Evolutionary conservation across 2,888 invertebrate species (phyloP), one percentile per base, ranked within the genome.

Genomic region (Plutella xylostella): DNA sequence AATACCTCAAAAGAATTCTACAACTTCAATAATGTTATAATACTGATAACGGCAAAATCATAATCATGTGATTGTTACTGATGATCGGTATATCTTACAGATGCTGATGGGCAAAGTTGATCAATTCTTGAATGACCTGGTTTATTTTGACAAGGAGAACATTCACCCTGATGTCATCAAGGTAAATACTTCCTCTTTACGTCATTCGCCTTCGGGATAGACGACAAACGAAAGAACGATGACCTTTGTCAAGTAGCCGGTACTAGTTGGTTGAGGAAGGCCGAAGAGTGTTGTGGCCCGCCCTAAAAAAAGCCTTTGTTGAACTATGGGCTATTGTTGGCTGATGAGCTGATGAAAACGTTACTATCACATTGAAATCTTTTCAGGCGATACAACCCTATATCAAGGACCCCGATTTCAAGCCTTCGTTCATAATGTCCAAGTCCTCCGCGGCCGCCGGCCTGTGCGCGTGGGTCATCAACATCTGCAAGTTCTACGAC

Each of bases 391-490:
- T 86, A 1, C 71, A 79, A 48, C 87, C 87, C 15, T 90, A 89
- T 63, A 72, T 87, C 14, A 87, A 85, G 55, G 85, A 90, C 63
- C 88, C 89, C 11, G 95, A 96, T 54, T 97, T 97, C 68, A 89
- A 90, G 54, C 90, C 94, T 0, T 93, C 93, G 31, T 90, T 92
- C 53, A 92, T 97, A 60, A 72, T 89, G 55, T 86, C 90, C 0
- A 97, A 97, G 74, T 97, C 97, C 0, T 86, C 88, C 25, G 97
- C 97, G 14, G 97, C 97, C 17, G 94, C 96, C 43, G 94, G 97
- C 19, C 83, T 98, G 7, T 97, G 96, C 64, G 90, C 96, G 1
- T 98, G 97, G 96, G 97, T 94, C 2, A 91, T 95, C 54, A 97
- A 97, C 72, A 96, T 97, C 53, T 86, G 93, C 65, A 91, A 87